phyloP scores from a whole-genome alignment of 2,113 vertebrate genomes.

The Antigone vipio region DNA sequence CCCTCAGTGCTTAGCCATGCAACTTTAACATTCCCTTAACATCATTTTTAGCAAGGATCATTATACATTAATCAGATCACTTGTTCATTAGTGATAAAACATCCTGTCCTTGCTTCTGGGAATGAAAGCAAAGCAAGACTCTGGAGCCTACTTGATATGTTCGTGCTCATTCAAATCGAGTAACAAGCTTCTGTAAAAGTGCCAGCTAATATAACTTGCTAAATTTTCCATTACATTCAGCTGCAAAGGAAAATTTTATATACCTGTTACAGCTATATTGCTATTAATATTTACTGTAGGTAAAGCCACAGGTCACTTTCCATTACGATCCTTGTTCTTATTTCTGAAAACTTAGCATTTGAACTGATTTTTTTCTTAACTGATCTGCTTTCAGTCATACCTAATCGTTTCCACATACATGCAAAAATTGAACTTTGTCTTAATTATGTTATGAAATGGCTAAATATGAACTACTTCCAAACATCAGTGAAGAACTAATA shows the following conservation, averaged over 20 bases:
- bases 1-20: slow-evolving; percentile 39
- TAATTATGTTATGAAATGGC: not conserved
- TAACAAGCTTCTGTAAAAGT: slow-evolving; percentile 55
- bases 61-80: slow-evolving; percentile 70
- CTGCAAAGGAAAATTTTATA: slow-evolving; percentile 16
- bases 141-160: slow-evolving; percentile 39
- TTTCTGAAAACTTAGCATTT: not conserved
- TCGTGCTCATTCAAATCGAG: slow-evolving; percentile 50
- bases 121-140: slow-evolving; percentile 66
- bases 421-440: not conserved
- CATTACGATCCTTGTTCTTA: not conserved
- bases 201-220: slow-evolving; percentile 34
- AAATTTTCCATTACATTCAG: slow-evolving; percentile 38
- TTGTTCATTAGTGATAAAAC: slow-evolving; percentile 70
- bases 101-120: slow-evolving; percentile 68
- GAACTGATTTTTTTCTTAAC: not conserved
- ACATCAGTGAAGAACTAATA: not conserved
- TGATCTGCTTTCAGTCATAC: not conserved
- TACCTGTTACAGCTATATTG: not conserved
- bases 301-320: not conserved
- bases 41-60: slow-evolving; percentile 61
- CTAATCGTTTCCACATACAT: not conserved
- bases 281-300: slow-evolving; percentile 23
- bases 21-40: slow-evolving; percentile 47
- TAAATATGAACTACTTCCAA: not conserved